These are phyloP conservation scores for Apis laboriosa DNA, from an alignment of 1,140 invertebrate species.

Conservation along the genomic window DNA sequence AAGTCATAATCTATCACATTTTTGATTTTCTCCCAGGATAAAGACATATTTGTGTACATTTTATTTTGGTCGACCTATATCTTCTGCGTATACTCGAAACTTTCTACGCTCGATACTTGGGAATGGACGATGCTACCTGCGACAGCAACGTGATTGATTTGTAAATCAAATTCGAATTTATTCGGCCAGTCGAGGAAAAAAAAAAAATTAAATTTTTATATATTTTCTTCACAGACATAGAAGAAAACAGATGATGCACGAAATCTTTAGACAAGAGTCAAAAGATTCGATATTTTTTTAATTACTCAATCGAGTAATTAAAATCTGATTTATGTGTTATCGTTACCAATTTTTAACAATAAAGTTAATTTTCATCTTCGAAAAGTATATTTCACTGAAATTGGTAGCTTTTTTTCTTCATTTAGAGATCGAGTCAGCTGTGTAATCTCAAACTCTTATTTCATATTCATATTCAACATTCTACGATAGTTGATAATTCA, in stretches of 20 bases:
- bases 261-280: background rate
- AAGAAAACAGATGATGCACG: background rate
- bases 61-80: constrained; percentile 33
- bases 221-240: background rate
- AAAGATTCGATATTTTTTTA: constrained; percentile 35
- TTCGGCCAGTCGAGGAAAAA: background rate
- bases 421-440: no score
- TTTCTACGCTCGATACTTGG: constrained; percentile 34
- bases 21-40: background rate
- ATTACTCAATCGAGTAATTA: constrained; percentile 40
- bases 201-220: background rate
- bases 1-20: background rate
- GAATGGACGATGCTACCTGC: background rate
- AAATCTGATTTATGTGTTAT: constrained; percentile 28
- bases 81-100: constrained; percentile 9
- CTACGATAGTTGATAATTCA: no score
- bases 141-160: constrained; percentile 18
- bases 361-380: no score
- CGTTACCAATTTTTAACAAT: constrained; percentile 8
- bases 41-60: constrained; percentile 19
- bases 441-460: no score
- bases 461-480: no score
- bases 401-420: background rate
- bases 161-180: constrained; percentile 19
- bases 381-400: background rate